Percentiles rank a stretch among this genome's conserved stretches.
Conservation (phyloP, 1,140 invertebrate genomes). For the Bombus sibiricus region DNA sequence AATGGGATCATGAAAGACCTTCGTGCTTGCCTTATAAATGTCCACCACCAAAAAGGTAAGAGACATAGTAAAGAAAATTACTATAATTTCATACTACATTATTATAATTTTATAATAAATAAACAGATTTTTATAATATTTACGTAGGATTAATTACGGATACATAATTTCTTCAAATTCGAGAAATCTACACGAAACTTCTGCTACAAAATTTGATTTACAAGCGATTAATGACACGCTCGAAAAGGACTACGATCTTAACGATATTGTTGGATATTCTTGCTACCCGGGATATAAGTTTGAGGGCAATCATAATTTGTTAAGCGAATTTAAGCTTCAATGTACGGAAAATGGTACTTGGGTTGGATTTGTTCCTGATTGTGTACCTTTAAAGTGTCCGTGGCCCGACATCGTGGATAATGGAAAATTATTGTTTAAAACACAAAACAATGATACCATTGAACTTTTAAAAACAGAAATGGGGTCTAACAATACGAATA, state of each 20-base stretch:
- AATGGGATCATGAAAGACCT: conserved; percentile 79
- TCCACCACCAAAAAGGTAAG: conserved; percentile 65
- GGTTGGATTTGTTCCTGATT: conserved; percentile 70
- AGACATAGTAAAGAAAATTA: background rate
- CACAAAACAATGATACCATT: conserved; percentile 13
- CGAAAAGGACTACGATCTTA: conserved; percentile 55
- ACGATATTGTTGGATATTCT: conserved; percentile 64
- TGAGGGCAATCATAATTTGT: conserved; percentile 55
- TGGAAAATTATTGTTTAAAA: conserved; percentile 58
- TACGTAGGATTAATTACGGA: conserved; percentile 58
- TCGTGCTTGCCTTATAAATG: conserved; percentile 73
- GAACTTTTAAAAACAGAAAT: conserved; percentile 15
- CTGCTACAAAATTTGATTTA: background rate
- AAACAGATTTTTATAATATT: background rate
- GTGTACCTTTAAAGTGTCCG: conserved; percentile 61
- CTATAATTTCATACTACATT: background rate
- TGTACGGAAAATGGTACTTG: conserved; percentile 79
- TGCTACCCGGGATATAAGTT: conserved; percentile 71
- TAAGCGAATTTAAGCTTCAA: conserved; percentile 64
- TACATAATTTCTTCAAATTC: conserved; percentile 43
- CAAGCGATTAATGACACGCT: conserved; percentile 24
- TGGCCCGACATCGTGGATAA: conserved; percentile 56
- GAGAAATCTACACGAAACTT: conserved; percentile 27
- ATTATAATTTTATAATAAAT: background rate
- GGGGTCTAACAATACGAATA: background rate